Base-by-base conservation (phyloP, 1,140 invertebrate genomes). In the Polypedilum pembai region DNA sequence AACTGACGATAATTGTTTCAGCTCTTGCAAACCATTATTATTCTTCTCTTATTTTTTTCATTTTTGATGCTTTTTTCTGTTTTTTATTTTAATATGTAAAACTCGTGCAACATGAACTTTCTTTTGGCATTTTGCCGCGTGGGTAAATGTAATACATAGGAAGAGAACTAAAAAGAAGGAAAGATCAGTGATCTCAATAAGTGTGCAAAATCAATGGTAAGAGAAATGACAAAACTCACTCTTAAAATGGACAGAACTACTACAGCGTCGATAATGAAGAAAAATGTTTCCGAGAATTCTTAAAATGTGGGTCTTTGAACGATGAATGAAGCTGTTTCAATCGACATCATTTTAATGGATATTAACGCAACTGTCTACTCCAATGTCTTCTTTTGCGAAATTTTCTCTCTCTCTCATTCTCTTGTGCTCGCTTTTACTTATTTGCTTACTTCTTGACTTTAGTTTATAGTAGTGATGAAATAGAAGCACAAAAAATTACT, bases 51-150 rank as follows among this genome's bases (percentile, higher is more conserved):
- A 33, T 33, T 33, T 33, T 33, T 33, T 33, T 33, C 24, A 33
- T 56, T 56, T 56, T 56, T 56, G 45, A n/a, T 12, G 45, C 45
- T n/a, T n/a, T 56, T 45, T 56, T 56, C 15, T 45, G 15, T 45
- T n/a, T 15, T n/a, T 12, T 56, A 56, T n/a, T n/a, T 56, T 4
- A 56, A n/a, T n/a, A 12, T n/a, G 12, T 12, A 56, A n/a, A 56
- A 56, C 45, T n/a, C n/a, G 45, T 56, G n/a, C 45, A 56, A 56
- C 45, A 56, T 56, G 45, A 56, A 56, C 45, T 56, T 56, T 56
- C 45, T 56, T 56, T 56, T 56, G 45, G 45, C n/a, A 33, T 56
- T 12, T n/a, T 56, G n/a, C 45, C 45, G 45, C 45, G 45, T 56
- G 45, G 45, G 45, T 56, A 56, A 45, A 8, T 15, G 12, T n/a